A percentile compares a stretch with the other conserved stretches of the same genome.
These are phyloP conservation scores for Clarias fuscus DNA, from an alignment of 2,797 vertebrate species.

Conservation along the genomic window DNA sequence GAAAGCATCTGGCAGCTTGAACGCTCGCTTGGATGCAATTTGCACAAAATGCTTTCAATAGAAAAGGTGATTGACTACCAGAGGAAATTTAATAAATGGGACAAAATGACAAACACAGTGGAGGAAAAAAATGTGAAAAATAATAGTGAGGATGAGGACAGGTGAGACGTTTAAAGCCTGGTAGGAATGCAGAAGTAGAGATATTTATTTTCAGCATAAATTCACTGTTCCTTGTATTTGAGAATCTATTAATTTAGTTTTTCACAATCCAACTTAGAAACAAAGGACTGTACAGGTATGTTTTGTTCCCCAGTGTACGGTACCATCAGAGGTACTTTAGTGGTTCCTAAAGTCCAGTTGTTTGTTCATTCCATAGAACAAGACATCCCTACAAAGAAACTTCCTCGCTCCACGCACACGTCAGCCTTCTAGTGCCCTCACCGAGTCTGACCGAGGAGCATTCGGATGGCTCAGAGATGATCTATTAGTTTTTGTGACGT, in stretches of 20 bases:
- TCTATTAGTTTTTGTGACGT: too few relatives aligned
- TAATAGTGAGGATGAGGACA: conserved; percentile 24
- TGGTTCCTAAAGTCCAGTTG: not conserved
- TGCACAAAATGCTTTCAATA: conserved; percentile 69
- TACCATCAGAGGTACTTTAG: not conserved
- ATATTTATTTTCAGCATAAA: not conserved
- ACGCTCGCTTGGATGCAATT: conserved; percentile 76
- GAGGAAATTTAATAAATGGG: conserved; percentile 65
- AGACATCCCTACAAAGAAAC: too few relatives aligned
- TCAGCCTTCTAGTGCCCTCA: too few relatives aligned
- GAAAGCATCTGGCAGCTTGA: conserved; percentile 69
- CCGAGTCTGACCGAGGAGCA: too few relatives aligned
- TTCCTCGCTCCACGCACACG: too few relatives aligned
- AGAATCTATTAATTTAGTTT: not conserved
- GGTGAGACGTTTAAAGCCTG: not conserved
- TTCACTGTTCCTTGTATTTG: not conserved
- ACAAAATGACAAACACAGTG: conserved; percentile 37
- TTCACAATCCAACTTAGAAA: not conserved
- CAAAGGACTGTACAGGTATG: too few relatives aligned
- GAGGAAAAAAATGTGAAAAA: conserved; percentile 70
- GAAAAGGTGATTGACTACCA: conserved; percentile 64
- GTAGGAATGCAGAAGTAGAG: not conserved
- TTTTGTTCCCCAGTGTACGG: too few relatives aligned
- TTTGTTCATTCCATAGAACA: too few relatives aligned
- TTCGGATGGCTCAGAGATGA: too few relatives aligned